phyloP scores from a whole-genome alignment of 2,797 vertebrate species.

The Sciaenops ocellatus region DNA sequence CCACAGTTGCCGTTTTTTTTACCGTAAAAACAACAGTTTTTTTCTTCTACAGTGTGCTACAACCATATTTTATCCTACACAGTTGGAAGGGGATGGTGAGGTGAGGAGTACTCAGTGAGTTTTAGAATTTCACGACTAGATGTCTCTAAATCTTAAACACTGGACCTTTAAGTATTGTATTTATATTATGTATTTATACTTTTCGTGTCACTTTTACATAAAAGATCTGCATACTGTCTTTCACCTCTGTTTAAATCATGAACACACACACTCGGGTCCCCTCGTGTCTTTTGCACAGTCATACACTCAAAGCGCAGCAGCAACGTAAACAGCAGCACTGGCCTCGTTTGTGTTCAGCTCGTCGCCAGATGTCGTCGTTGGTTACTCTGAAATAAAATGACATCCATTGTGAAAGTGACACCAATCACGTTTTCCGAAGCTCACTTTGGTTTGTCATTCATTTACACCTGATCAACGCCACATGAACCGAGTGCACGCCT shows the following conservation, averaged over 20 bases:
- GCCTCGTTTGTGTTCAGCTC: slow-evolving; percentile 10
- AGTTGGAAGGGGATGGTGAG: too few relatives aligned
- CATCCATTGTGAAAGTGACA: slow-evolving; percentile 53
- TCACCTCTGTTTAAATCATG: background rate
- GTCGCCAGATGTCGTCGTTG: slow-evolving; percentile 77
- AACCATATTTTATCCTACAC: too few relatives aligned
- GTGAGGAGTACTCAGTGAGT: too few relatives aligned
- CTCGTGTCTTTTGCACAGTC: background rate
- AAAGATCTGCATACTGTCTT: background rate
- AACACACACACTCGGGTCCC: background rate
- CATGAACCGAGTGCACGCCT: slow-evolving; percentile 23
- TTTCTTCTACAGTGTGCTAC: too few relatives aligned
- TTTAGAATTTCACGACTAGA: too few relatives aligned
- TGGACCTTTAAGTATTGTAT: background rate
- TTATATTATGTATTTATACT: background rate
- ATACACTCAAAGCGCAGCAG: slow-evolving; percentile 1
- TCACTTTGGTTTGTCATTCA: background rate
- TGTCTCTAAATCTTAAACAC: too few relatives aligned
- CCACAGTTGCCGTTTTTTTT: too few relatives aligned
- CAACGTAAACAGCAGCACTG: background rate
- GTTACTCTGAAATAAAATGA: slow-evolving; percentile 10
- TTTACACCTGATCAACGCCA: slow-evolving; percentile 38
- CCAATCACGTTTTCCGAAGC: slow-evolving; percentile 55
- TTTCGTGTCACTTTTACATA: background rate
- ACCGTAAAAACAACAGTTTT: too few relatives aligned